Evolutionary conservation across 1,140 invertebrate species (phyloP), one percentile per base, ranked within the genome.

Genomic region (Tetraneura akinire): DNA sequence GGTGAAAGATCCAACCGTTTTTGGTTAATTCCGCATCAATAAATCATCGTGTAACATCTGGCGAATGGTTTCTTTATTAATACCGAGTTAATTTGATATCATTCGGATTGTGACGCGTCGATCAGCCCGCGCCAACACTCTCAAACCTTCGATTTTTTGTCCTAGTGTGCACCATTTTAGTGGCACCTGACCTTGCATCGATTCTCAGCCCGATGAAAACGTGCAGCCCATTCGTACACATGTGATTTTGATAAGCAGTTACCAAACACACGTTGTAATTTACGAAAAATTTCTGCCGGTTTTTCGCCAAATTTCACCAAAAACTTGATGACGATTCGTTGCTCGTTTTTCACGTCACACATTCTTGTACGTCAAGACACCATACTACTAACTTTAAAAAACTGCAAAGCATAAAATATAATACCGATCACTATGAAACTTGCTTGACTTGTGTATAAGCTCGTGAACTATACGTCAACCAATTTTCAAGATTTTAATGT

Each of bases 401-500:
- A 16, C 29, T 14, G 26, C 29, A 62, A 11, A 26, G 57, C 23
- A 29, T 8, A 51, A 53, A 53, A n/a, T n/a, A 1, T 53, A n/a
- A 8, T n/a, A 53, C n/a, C 51, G 51, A 53, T 57, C 62, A 64
- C 62, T 64, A 64, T 64, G 3, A 64, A 64, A 64, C 32, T 32
- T 64, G 62, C 29, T 5, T 18, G 32, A 64, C 3, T 64, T 3
- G 14, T 64, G 16, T 18, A 64, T 37, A 37, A 64, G 1, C 62
- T 37, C 4, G 14, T 64, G 29, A 64, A 64, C 16, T 37, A 37
- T 64, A 37, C 4, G 11, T 62, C 26, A 29, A 3, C 11, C 8
- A 62, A 62, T 29, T 29, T 62, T 62, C 60, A 62, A 32, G 23
- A 32, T 62, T 8, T 29, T 9, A 62, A 9, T 62, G 23, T 29